These are phyloP conservation scores for Hippocampus kuda DNA, from an alignment of 2,797 vertebrate genomes.

Conservation along the genomic window DNA sequence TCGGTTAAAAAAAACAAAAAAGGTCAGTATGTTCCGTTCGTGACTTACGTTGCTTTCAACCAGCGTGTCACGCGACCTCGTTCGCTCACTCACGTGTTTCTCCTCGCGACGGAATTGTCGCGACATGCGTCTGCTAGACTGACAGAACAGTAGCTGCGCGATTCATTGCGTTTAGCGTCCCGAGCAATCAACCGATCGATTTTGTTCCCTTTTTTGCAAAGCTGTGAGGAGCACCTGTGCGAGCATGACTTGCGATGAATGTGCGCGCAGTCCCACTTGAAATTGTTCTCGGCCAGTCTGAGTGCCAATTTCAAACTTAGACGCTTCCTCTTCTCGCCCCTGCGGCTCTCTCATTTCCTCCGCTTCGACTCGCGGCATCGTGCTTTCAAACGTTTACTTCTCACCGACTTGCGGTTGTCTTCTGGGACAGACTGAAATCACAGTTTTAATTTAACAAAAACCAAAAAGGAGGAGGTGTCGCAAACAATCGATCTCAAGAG, in stretches of 20 bases:
- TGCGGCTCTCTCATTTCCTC: not conserved
- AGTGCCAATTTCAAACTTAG: not conserved
- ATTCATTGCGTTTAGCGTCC: not conserved
- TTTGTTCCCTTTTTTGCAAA: not conserved
- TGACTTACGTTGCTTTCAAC: not conserved
- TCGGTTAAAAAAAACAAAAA: not conserved
- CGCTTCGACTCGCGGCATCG: not conserved
- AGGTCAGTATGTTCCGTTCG: not conserved
- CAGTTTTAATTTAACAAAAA: not conserved
- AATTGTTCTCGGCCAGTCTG: not conserved
- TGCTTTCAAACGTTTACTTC: not conserved
- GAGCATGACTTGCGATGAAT: not conserved
- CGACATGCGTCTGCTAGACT: not conserved
- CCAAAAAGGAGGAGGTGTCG: not conserved
- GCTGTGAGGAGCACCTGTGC: not conserved
- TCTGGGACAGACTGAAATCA: not conserved
- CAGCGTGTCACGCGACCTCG: not conserved
- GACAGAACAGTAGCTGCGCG: too few relatives aligned
- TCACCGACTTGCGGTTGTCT: not conserved
- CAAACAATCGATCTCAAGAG: not conserved
- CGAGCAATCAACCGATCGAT: not conserved
- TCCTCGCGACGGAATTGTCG: not conserved
- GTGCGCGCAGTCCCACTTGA: not conserved
- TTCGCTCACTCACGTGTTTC: not conserved
- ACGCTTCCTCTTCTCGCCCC: not conserved